These are phyloP conservation scores for Anolis carolinensis DNA, from an alignment of 2,113 vertebrate species.

Conservation along the genomic window DNA sequence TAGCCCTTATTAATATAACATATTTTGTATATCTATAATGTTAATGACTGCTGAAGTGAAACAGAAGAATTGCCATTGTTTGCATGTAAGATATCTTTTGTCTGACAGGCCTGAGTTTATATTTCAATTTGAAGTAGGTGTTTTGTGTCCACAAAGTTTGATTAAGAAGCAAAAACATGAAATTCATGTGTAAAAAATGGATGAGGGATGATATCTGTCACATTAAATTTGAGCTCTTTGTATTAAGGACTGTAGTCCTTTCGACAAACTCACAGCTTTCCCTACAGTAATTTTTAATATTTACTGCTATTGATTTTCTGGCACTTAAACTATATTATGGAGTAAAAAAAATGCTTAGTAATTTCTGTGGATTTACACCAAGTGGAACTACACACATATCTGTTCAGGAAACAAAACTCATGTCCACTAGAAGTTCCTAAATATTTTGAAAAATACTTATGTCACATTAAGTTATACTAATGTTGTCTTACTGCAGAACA, in stretches of 20 bases:
- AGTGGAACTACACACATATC: background rate
- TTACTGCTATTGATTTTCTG: constrained; percentile 8
- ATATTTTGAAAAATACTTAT: background rate
- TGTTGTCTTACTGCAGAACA: background rate
- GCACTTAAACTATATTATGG: background rate
- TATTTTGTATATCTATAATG: background rate
- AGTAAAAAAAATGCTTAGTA: background rate
- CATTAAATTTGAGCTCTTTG: background rate
- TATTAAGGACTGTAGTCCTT: background rate
- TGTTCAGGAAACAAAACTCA: background rate
- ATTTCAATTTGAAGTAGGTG: constrained; percentile 8
- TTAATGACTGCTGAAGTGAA: constrained; percentile 22
- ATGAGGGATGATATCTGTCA: background rate
- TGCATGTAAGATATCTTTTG: background rate
- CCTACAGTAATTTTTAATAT: constrained; percentile 16
- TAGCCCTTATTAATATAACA: background rate
- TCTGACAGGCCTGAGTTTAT: constrained; percentile 21
- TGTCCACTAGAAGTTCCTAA: background rate
- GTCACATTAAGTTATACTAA: too few relatives aligned
- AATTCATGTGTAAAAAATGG: constrained; percentile 22
- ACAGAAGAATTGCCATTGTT: constrained; percentile 12
- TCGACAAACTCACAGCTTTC: background rate
- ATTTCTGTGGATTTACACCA: background rate
- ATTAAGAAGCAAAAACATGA: constrained; percentile 1
- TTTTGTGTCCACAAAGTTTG: constrained; percentile 27